These are phyloP conservation scores for Myopa tessellatipennis DNA, from an alignment of 2,888 invertebrate genomes.

Conservation along the genomic window DNA sequence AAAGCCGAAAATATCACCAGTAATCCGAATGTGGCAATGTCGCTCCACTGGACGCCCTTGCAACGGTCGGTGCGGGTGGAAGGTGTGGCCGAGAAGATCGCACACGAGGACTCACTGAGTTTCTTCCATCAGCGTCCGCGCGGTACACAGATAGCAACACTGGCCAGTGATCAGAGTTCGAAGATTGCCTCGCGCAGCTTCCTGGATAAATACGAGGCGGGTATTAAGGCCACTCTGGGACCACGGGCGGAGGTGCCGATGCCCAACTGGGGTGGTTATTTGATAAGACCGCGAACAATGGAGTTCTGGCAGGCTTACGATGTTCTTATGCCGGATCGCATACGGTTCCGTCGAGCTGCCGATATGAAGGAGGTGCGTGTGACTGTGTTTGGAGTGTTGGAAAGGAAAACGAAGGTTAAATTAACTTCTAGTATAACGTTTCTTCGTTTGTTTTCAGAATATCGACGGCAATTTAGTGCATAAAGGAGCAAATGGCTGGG, in stretches of 20 bases:
- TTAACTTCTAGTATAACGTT: neutral
- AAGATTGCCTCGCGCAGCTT: slow-evolving; percentile 79
- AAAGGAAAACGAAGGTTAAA: neutral
- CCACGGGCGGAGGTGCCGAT: slow-evolving; percentile 78
- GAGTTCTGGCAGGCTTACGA: slow-evolving; percentile 99
- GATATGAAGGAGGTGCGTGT: slow-evolving; percentile 68
- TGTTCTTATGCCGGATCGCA: slow-evolving; percentile 93
- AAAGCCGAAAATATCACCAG: slow-evolving; percentile 88
- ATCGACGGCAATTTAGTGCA: slow-evolving; percentile 77
- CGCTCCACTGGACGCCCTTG: slow-evolving; percentile 93
- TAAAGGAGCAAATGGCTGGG: slow-evolving; percentile 87
- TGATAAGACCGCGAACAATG: slow-evolving; percentile 81
- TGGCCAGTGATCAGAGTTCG: slow-evolving; percentile 84
- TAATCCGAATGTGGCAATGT: slow-evolving; percentile 89
- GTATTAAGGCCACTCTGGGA: slow-evolving; percentile 75
- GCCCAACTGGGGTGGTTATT: slow-evolving; percentile 93
- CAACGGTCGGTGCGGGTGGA: slow-evolving; percentile 89
- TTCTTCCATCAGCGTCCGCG: slow-evolving; percentile 90
- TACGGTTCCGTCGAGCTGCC: slow-evolving; percentile 79
- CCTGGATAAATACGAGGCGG: slow-evolving; percentile 76
- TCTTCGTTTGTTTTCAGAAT: slow-evolving; percentile 51
- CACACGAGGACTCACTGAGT: slow-evolving; percentile 78
- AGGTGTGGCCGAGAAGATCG: slow-evolving; percentile 82
- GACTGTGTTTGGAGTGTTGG: neutral
- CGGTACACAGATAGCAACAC: slow-evolving; percentile 89